Evolutionary conservation across 2,888 invertebrate species (phyloP).

Genomic region (Lasioglossum villosulum): DNA sequence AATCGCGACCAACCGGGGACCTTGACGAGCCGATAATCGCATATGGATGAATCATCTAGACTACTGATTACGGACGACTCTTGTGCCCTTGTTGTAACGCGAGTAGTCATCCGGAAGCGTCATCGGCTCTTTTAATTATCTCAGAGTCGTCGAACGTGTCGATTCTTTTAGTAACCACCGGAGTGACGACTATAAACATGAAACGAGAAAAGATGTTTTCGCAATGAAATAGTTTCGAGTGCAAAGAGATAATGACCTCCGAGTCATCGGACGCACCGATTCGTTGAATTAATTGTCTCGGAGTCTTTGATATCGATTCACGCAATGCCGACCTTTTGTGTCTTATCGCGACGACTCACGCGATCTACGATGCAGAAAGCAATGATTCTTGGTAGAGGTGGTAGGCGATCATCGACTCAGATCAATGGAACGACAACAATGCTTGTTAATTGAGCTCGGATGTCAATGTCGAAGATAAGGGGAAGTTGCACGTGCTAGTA

Average conservation of each 20-base stretch:
- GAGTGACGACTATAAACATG: too few species aligned
- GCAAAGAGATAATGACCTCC: neutral
- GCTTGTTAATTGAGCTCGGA: neutral
- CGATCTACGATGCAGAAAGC: neutral
- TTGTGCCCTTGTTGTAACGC: neutral
- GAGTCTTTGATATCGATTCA: neutral
- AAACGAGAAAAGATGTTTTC: too few species aligned
- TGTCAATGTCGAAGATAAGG: neutral
- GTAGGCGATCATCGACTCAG: neutral
- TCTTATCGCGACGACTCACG: neutral
- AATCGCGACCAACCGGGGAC: constrained; percentile 8
- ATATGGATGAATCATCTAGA: constrained; percentile 39
- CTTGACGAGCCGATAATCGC: constrained; percentile 34
- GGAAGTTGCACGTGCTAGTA: neutral
- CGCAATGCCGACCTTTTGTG: neutral
- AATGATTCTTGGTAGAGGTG: neutral
- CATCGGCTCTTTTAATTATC: neutral
- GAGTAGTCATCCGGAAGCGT: neutral
- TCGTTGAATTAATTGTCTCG: neutral
- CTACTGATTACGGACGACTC: neutral
- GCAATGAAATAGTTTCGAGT: too few species aligned
- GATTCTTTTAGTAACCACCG: neutral
- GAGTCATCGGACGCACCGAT: neutral
- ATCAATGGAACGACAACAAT: neutral
- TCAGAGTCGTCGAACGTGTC: neutral